Percentiles rank a stretch among this genome's conserved stretches.
These are phyloP conservation scores for Sylvia borin DNA, from an alignment of 2,797 vertebrate species.

Conservation along the genomic window DNA sequence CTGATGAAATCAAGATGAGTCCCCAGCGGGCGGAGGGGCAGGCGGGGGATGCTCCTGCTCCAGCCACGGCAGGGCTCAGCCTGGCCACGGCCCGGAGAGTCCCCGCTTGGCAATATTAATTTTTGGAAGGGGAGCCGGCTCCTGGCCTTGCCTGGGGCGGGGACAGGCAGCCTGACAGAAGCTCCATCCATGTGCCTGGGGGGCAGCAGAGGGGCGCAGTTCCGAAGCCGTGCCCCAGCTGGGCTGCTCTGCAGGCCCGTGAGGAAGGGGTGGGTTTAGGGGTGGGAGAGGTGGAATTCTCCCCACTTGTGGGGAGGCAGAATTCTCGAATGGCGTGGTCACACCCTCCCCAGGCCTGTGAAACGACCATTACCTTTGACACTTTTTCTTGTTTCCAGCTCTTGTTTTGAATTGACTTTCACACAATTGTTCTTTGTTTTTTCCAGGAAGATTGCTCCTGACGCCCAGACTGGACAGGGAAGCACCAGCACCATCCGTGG, in stretches of 20 bases:
- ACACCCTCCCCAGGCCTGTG: background rate
- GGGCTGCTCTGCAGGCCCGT: background rate
- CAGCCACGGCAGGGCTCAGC: too few relatives aligned
- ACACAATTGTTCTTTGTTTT: background rate
- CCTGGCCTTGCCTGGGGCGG: too few relatives aligned
- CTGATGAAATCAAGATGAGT: background rate
- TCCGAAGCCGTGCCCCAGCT: background rate
- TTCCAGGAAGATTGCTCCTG: background rate
- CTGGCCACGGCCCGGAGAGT: too few relatives aligned
- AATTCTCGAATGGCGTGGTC: background rate
- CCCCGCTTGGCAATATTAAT: too few relatives aligned
- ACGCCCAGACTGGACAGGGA: fast-evolving
- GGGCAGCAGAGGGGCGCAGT: background rate
- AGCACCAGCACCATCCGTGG: fast-evolving
- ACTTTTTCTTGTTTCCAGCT: background rate
- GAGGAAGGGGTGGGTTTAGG: too few relatives aligned
- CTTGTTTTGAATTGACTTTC: background rate
- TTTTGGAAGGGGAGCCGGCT: background rate
- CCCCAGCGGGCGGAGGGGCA: too few relatives aligned
- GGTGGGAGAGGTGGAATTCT: background rate
- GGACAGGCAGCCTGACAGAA: background rate
- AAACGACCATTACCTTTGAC: fast-evolving
- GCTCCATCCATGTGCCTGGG: background rate
- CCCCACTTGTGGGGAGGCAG: too few relatives aligned
- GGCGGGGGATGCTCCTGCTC: too few relatives aligned